Percentiles rank a stretch among this genome's conserved stretches.
These are phyloP conservation scores for Ichneumoninae sp. DNA, from an alignment of 2,888 invertebrate species.

Conservation along the genomic window DNA sequence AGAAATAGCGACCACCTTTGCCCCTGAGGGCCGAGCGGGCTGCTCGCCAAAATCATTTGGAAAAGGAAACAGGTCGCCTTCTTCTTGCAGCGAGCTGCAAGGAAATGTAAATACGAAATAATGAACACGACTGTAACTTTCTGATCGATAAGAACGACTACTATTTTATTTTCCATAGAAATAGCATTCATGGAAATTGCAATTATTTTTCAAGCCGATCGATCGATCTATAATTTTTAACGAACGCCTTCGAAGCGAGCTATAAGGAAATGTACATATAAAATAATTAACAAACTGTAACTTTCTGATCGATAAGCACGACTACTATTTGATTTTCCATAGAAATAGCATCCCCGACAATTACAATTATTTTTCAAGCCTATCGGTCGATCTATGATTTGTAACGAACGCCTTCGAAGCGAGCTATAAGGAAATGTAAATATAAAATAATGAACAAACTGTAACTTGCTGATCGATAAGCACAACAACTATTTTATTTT, in stretches of 20 bases:
- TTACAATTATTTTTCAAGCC: not conserved
- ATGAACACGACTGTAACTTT: not conserved
- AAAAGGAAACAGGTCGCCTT: not conserved
- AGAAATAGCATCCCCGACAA: not conserved
- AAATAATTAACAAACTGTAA: not conserved
- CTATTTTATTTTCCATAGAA: not conserved
- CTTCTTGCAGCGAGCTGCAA: not conserved
- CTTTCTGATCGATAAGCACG: not conserved
- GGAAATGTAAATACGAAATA: not conserved
- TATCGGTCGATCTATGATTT: not conserved
- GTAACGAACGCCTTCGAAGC: not conserved
- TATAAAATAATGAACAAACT: not conserved
- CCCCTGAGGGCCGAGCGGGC: slow-evolving; percentile 67
- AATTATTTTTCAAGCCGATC: not conserved
- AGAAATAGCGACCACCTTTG: slow-evolving; percentile 74
- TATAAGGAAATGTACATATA: not conserved
- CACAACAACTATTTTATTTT: not conserved
- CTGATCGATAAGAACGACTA: no score
- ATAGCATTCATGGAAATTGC: not conserved
- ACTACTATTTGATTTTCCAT: not conserved
- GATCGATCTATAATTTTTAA: not conserved
- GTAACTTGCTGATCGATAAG: not conserved
- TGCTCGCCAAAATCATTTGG: slow-evolving; percentile 31
- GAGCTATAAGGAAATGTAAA: not conserved
- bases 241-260: not conserved